Evolutionary conservation across 2,113 vertebrate genomes (phyloP).

Genomic region (Balaeniceps rex): DNA sequence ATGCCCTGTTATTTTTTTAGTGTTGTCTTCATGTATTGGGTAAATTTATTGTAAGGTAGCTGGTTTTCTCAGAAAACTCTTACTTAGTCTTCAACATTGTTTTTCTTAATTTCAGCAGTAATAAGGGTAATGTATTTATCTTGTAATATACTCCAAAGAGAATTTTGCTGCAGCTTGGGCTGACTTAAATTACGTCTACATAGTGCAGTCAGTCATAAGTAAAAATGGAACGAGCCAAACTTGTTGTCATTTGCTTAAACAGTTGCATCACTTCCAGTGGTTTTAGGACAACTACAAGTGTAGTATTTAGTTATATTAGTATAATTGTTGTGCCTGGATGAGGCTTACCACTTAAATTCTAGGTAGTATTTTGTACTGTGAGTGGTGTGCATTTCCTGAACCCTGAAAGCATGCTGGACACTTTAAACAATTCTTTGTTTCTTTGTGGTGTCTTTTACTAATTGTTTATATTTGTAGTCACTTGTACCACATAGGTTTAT

Average conservation of each 20-base stretch:
- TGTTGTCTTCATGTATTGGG: not conserved
- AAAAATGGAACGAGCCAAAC: not conserved
- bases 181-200: not conserved
- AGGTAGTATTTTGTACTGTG: not conserved
- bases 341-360: not conserved
- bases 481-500: not conserved
- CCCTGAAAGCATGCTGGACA: not conserved
- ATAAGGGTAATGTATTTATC: not conserved
- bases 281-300: not conserved
- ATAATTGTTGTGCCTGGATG: not conserved
- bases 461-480: not conserved
- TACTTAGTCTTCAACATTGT: not conserved
- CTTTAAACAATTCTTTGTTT: not conserved
- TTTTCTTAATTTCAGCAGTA: not conserved
- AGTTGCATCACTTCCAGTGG: not conserved
- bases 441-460: not conserved
- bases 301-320: not conserved
- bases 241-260: not conserved
- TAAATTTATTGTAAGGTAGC: not conserved
- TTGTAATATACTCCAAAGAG: not conserved
- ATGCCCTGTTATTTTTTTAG: not conserved
- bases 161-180: not conserved
- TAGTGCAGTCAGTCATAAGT: not conserved
- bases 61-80: not conserved
- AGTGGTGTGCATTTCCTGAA: not conserved